Evolutionary conservation across 2,797 vertebrate genomes (phyloP).

Genomic region (Sebastes cheni): DNA sequence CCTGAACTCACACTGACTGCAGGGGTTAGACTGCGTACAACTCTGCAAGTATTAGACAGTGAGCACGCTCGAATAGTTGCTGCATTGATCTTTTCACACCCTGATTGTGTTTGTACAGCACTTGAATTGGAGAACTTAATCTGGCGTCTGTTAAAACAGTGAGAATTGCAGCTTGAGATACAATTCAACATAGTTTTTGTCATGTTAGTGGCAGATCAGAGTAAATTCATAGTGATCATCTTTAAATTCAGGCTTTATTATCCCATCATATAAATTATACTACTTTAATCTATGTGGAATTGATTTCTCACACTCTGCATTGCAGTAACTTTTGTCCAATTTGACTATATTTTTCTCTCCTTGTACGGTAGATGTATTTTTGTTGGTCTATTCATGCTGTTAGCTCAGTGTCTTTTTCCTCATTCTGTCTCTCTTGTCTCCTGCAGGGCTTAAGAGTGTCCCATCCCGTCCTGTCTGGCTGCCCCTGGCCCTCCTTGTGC

Average conservation of each 20-base stretch:
- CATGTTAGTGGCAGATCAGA: not conserved
- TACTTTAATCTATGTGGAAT: not conserved
- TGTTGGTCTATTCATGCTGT: not conserved
- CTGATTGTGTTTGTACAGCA: not conserved
- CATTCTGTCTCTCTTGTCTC: not conserved
- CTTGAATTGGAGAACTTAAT: not conserved
- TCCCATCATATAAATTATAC: not conserved
- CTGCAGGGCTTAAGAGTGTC: constrained; percentile 18
- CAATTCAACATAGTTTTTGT: not conserved
- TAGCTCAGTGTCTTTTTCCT: not conserved
- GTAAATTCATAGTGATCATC: not conserved
- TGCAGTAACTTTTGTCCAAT: not conserved
- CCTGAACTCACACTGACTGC: not conserved
- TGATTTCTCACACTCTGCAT: not conserved
- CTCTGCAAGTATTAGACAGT: constrained; percentile 15
- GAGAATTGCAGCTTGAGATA: not conserved
- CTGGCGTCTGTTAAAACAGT: not conserved
- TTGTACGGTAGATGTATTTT: not conserved
- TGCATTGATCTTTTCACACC: not conserved
- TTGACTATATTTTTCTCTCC: not conserved
- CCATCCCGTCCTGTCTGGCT: constrained; percentile 12
- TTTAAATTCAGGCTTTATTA: not conserved
- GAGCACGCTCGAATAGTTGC: not conserved
- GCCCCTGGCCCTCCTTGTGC: constrained; percentile 32
- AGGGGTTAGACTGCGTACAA: not conserved